Base-by-base conservation (phyloP, 2,113 vertebrate genomes). In the Lophius piscatorius region DNA sequence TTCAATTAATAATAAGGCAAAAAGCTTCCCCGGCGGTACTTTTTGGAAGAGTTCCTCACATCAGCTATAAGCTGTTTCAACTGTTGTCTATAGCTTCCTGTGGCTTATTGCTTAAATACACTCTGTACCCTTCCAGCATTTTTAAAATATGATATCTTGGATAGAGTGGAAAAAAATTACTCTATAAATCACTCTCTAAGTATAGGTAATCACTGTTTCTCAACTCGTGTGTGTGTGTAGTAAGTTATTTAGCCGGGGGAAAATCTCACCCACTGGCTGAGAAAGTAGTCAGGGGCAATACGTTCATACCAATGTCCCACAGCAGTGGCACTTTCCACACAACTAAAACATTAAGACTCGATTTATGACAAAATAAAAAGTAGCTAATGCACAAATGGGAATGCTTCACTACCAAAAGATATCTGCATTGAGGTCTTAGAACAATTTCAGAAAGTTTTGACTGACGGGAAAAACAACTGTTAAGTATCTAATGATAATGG, bases 21-120 rank as follows among this genome's bases (percentile, higher is more conserved):
- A 69, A 76, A 55, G 36, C 52, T 31, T 46, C 48, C 10, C 63
- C 1, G 44, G 58, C 50, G 10, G 10, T 46, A 36, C 50, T 59
- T 24, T 46, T 50, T 38, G 60, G 44, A 62, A 41, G 62, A 63
- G 63, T 63, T 51, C 51, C 39, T 64, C 57, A 70, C 71, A 78
- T 71, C 63, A 59, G 70, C 70, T 72, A 10, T 33, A 60, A 83
- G 72, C 72, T 63, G 42, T 60, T 80, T 35, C 26, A 55, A 75
- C 63, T 69, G 72, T 83, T 62, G 66, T 70, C 44, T 74, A 46
- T 61, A 60, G 74, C 65, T 76, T 76, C 71, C 74, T 46, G 24
- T 70, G 71, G 69, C 57, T 75, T 68, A 64, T 65, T 72, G 61
- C 68, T 81, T 79, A 70, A 80, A 78, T 78, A 82, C 67, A 80